These are phyloP conservation scores for Drosophila sechellia DNA, from an alignment of 1,140 invertebrate species.

Conservation along the genomic window DNA sequence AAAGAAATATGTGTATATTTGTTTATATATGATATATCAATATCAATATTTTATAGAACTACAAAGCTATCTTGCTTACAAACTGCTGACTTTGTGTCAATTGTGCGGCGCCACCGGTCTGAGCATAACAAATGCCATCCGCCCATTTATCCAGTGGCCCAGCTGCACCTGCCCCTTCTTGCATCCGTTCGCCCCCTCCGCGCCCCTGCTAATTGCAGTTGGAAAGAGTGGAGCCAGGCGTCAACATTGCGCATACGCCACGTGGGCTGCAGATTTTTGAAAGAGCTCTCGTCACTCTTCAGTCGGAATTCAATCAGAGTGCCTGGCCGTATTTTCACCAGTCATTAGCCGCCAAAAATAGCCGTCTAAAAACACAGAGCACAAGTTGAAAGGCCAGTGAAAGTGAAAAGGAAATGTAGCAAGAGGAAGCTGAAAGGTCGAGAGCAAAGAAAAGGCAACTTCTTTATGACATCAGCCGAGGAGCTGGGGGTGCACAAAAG, in stretches of 20 bases:
- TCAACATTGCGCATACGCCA: slow-evolving; percentile 69
- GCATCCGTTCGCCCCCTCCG: not conserved
- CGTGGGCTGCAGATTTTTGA: slow-evolving; percentile 62
- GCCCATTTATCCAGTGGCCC: slow-evolving; percentile 1
- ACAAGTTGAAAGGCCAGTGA: slow-evolving; percentile 1
- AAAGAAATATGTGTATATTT: too few relatives aligned
- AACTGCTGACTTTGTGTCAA: not conserved
- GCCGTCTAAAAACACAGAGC: slow-evolving; percentile 8
- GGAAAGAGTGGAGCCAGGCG: slow-evolving; percentile 15
- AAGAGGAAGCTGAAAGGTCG: slow-evolving; percentile 10
- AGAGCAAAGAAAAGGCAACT: slow-evolving; percentile 9
- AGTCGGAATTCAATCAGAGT: slow-evolving; percentile 34
- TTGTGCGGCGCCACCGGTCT: slow-evolving; percentile 58
- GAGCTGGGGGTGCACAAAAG: not conserved
- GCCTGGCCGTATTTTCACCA: slow-evolving; percentile 16
- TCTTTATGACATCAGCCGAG: slow-evolving; percentile 38
- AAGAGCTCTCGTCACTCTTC: slow-evolving; percentile 1
- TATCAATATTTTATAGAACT: too few relatives aligned
- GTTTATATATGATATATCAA: too few relatives aligned
- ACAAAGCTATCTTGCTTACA: not conserved
- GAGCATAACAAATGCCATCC: slow-evolving; percentile 22
- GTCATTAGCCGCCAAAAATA: slow-evolving; percentile 31
- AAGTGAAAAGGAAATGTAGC: not conserved
- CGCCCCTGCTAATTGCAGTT: slow-evolving; percentile 59
- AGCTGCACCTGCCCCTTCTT: not conserved